phyloP scores from a whole-genome alignment of 2,888 invertebrate genomes.

The Epicampocera succincta region DNA sequence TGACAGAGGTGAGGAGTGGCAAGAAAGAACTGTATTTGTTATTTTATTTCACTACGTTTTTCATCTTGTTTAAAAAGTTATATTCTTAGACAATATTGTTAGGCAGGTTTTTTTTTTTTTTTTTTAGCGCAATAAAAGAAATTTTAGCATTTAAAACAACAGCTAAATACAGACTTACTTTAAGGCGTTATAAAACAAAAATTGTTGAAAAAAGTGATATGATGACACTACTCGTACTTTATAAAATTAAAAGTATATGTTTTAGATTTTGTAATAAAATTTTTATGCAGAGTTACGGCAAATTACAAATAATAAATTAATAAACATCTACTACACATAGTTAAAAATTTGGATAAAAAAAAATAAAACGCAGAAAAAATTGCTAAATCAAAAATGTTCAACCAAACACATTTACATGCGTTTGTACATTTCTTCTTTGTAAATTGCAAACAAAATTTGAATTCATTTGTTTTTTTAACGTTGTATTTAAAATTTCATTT shows the following conservation, averaged over 20 bases:
- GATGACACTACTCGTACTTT: neutral
- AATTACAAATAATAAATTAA: too few species aligned
- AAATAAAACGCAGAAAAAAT: neutral
- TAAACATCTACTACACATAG: neutral
- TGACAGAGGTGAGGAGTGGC: conserved; percentile 95
- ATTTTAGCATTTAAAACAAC: conserved; percentile 47
- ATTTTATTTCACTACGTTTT: conserved; percentile 81
- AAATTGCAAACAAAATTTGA: too few species aligned
- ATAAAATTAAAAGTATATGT: neutral
- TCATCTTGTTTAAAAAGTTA: conserved; percentile 61
- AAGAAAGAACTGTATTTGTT: conserved; percentile 84
- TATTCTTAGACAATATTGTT: conserved; percentile 42
- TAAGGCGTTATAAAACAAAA: conserved; percentile 36
- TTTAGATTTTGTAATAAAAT: neutral
- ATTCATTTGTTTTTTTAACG: too few species aligned
- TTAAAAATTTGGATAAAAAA: neutral
- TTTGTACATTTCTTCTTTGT: too few species aligned
- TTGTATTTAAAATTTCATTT: too few species aligned
- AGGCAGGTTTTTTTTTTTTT: conserved; percentile 18
- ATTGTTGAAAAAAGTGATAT: conserved; percentile 17
- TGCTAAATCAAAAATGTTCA: too few species aligned
- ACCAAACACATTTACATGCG: too few species aligned
- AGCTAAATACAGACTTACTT: conserved; percentile 53
- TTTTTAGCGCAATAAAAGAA: conserved; percentile 14
- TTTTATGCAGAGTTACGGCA: too few species aligned